Evolutionary conservation across 2,797 vertebrate genomes (phyloP).

Genomic region (Setipinna tenuifilis): DNA sequence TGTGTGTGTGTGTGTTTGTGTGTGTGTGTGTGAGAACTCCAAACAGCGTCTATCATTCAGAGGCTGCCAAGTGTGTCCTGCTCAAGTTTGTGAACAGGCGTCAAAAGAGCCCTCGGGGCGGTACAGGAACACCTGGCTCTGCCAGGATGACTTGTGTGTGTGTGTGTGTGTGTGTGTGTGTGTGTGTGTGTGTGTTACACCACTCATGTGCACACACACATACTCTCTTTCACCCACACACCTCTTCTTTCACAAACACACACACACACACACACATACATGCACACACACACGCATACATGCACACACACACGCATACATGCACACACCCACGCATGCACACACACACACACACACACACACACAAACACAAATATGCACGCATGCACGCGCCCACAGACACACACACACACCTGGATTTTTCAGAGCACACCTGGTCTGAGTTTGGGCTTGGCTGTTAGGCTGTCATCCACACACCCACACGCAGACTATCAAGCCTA

Average conservation of each 20-base stretch:
- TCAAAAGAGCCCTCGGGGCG: background rate
- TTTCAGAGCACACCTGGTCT: slow-evolving; percentile 18
- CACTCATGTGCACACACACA: background rate
- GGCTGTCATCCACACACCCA: slow-evolving; percentile 10
- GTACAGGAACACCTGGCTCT: background rate
- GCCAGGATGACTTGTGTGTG: background rate
- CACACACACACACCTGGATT: slow-evolving; percentile 13
- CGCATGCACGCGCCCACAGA: background rate
- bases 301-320: background rate
- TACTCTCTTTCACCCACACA: background rate
- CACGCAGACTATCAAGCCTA: background rate
- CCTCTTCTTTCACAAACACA: background rate
- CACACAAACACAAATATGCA: background rate
- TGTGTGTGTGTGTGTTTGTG: too few species aligned
- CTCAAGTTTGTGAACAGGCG: background rate
- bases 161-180: background rate
- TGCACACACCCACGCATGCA: background rate
- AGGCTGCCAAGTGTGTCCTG: background rate
- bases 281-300: background rate
- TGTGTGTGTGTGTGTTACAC: background rate
- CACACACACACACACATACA: background rate
- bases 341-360: background rate
- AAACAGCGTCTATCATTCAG: background rate
- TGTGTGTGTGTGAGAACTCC: too few species aligned
- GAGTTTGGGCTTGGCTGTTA: background rate